Percentiles rank a stretch among this genome's conserved stretches.
phyloP scores from a whole-genome alignment of 2,888 invertebrate genomes.

The Lasioglossum malachurum region DNA sequence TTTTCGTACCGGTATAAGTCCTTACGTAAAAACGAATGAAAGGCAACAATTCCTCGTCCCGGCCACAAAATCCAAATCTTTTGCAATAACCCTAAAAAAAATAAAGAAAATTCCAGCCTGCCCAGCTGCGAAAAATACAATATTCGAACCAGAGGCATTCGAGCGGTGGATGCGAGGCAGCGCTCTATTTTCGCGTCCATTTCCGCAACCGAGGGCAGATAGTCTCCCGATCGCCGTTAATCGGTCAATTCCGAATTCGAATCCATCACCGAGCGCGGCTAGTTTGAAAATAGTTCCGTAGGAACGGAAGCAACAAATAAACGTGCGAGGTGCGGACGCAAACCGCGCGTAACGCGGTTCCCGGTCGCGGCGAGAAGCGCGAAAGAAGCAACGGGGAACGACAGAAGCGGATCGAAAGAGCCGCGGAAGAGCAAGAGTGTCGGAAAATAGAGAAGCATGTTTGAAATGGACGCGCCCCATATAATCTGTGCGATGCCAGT shows the following conservation, averaged over 20 bases:
- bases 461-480: constrained; percentile 82
- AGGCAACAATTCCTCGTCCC: neutral
- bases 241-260: constrained; percentile 72
- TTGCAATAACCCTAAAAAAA: neutral
- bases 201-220: neutral
- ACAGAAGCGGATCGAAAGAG: constrained; percentile 56
- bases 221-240: constrained; percentile 38
- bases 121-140: neutral
- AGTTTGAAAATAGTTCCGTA: constrained; percentile 77
- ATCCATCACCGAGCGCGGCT: constrained; percentile 49
- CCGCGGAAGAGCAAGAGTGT: constrained; percentile 37
- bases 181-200: neutral
- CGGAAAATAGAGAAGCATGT: constrained; percentile 49
- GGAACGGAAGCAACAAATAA: constrained; percentile 85
- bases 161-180: neutral
- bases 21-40: too few species aligned
- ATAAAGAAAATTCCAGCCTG: neutral
- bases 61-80: neutral
- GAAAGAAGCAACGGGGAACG: constrained; percentile 47
- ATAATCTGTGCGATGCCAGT: constrained; percentile 83
- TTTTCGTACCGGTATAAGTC: too few species aligned
- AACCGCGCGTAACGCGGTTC: constrained; percentile 80
- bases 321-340: constrained; percentile 82
- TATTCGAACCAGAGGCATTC: neutral
- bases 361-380: constrained; percentile 39